Evolutionary conservation across 2,888 invertebrate genomes (phyloP).

Genomic region (Thereva unica): DNA sequence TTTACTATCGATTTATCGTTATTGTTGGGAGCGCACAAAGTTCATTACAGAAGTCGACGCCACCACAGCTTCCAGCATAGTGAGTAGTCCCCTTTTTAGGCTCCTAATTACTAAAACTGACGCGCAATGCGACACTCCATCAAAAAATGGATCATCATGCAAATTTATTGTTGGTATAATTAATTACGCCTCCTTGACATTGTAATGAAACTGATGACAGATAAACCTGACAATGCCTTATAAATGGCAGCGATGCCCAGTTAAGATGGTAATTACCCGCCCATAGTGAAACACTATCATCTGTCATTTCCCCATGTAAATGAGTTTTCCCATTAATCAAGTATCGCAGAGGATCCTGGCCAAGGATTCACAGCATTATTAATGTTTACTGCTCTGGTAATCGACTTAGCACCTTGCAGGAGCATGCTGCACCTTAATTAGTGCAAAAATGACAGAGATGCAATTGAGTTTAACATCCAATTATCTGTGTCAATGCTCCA

Average conservation of each 20-base stretch:
- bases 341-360: conserved; percentile 21
- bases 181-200: conserved; percentile 36
- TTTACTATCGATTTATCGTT: too few relatives aligned
- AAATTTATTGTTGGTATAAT: conserved; percentile 35
- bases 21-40: too few relatives aligned
- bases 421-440: conserved; percentile 32
- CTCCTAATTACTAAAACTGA: conserved; percentile 20
- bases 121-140: conserved; percentile 25
- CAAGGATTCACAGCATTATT: conserved; percentile 25
- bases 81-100: too few relatives aligned
- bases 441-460: conserved; percentile 25
- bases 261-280: conserved; percentile 37
- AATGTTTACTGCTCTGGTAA: conserved; percentile 27
- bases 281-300: conserved; percentile 38
- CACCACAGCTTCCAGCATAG: too few relatives aligned
- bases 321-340: conserved; percentile 37
- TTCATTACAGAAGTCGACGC: too few relatives aligned
- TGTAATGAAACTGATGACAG: conserved; percentile 36
- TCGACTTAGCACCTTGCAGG: conserved; percentile 27
- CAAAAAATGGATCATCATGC: conserved; percentile 32
- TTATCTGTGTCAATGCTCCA: too few relatives aligned
- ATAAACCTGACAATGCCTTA: conserved; percentile 38
- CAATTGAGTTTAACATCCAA: too few relatives aligned
- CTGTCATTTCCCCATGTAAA: conserved; percentile 39
- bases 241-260: conserved; percentile 37